phyloP scores from a whole-genome alignment of 2,797 vertebrate genomes.

The Eremophila alpestris region DNA sequence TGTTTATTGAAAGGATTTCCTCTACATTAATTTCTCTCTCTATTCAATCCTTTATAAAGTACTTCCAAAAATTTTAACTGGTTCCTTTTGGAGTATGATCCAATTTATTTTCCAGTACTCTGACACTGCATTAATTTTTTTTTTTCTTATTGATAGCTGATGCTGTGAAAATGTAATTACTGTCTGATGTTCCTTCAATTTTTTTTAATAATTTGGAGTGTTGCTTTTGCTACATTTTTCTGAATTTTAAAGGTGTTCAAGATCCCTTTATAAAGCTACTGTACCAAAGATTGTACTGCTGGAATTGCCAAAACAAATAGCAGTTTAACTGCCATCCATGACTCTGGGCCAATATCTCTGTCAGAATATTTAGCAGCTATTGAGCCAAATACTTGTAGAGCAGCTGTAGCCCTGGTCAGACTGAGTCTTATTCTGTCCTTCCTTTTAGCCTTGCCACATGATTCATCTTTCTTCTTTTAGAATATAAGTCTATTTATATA shows the following conservation, averaged over 20 bases:
- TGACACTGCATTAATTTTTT: neutral
- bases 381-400: constrained; percentile 82
- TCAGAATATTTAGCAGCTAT: constrained; percentile 85
- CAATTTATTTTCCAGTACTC: neutral
- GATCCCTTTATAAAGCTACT: neutral
- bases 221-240: neutral
- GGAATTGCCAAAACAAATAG: constrained; percentile 80
- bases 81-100: neutral
- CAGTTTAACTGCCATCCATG: constrained; percentile 45
- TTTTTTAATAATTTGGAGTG: neutral
- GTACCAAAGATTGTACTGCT: constrained; percentile 7
- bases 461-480: constrained; percentile 94
- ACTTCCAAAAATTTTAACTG: neutral
- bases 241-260: neutral
- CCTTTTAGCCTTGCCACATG: constrained; percentile 82
- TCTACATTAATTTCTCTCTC: constrained; percentile 42
- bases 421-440: constrained; percentile 85
- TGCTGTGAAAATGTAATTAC: neutral
- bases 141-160: neutral
- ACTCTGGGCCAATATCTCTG: constrained; percentile 63
- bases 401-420: constrained; percentile 86
- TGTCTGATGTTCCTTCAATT: neutral
- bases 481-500: constrained; percentile 90
- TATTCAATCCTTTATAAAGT: neutral
- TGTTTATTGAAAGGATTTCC: constrained; percentile 60